Evolutionary conservation across 2,797 vertebrate species (phyloP).

Genomic region (Trematomus bernacchii): DNA sequence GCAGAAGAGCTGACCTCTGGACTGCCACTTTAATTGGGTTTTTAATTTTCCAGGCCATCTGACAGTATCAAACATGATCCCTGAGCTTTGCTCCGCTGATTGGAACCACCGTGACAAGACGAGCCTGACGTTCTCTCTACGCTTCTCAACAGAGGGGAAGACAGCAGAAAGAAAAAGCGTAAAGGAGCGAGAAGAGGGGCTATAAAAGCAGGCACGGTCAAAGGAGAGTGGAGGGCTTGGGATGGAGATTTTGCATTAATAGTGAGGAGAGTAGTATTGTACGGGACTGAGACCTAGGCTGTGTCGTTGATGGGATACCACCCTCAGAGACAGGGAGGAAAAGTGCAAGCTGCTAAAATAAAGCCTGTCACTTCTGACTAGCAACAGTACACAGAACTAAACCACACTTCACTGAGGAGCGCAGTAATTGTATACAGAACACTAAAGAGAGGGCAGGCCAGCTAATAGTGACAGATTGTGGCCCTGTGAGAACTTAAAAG

Average conservation of each 20-base stretch:
- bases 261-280: slow-evolving; percentile 76
- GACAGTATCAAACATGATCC: slow-evolving; percentile 99
- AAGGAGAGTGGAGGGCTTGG: slow-evolving; percentile 73
- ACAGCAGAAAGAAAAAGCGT: slow-evolving; percentile 67
- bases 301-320: slow-evolving; percentile 78
- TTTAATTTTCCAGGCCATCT: slow-evolving; percentile 99
- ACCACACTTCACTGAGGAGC: slow-evolving; percentile 53
- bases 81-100: slow-evolving; percentile 94
- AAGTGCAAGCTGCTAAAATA: slow-evolving; percentile 79
- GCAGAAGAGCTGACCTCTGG: slow-evolving; percentile 99
- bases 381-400: slow-evolving; percentile 68
- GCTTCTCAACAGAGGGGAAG: slow-evolving; percentile 68
- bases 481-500: slow-evolving; percentile 16
- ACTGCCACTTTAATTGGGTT: slow-evolving; percentile 99
- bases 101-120: slow-evolving; percentile 93
- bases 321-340: slow-evolving; percentile 78
- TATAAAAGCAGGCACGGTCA: slow-evolving; percentile 72
- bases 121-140: slow-evolving; percentile 66
- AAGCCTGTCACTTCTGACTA: slow-evolving; percentile 79
- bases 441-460: slow-evolving; percentile 30
- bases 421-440: slow-evolving; percentile 51
- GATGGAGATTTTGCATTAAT: slow-evolving; percentile 82
- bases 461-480: slow-evolving; percentile 31
- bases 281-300: slow-evolving; percentile 55
- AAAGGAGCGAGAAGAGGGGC: slow-evolving; percentile 54